A percentile compares a stretch with the other conserved stretches of the same genome.
Conservation (phyloP, 2,888 invertebrate species). For the Synergus japonicus region DNA sequence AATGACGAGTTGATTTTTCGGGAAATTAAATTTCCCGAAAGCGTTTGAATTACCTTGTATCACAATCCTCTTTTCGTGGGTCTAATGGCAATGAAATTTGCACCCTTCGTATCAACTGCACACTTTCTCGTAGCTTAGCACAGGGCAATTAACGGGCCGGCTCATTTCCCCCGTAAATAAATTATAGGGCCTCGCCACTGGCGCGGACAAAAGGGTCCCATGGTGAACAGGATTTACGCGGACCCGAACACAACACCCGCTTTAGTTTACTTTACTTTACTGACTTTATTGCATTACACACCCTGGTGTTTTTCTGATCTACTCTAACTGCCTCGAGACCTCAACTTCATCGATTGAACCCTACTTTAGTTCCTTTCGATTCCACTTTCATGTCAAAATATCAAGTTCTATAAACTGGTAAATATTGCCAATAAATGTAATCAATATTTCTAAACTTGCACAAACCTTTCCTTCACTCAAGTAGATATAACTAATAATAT, state of each 20-base stretch:
- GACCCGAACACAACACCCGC: conserved; percentile 59
- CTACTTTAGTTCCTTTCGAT: conserved; percentile 19
- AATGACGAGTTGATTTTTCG: too few relatives aligned
- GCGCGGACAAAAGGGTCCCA: conserved; percentile 58
- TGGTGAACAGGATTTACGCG: conserved; percentile 67
- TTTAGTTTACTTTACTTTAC: not conserved
- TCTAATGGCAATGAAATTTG: conserved; percentile 44
- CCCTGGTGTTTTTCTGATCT: conserved; percentile 66
- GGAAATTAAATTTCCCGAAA: not conserved
- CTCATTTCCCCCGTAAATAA: conserved; percentile 67
- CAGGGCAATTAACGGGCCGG: conserved; percentile 70
- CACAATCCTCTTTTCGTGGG: not conserved
- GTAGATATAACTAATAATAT: too few relatives aligned
- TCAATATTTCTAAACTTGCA: not conserved
- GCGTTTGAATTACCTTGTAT: not conserved
- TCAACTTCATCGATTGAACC: conserved; percentile 47
- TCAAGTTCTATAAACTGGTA: not conserved
- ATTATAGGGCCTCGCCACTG: conserved; percentile 59
- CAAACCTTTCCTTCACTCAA: not conserved
- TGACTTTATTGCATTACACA: conserved; percentile 72
- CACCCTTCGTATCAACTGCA: conserved; percentile 60
- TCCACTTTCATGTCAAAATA: not conserved
- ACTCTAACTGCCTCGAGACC: conserved; percentile 44
- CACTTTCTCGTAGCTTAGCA: conserved; percentile 70
- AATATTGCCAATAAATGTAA: not conserved